phyloP scores from a whole-genome alignment of 2,113 vertebrate genomes.

The Poeciliopsis occidentalis region DNA sequence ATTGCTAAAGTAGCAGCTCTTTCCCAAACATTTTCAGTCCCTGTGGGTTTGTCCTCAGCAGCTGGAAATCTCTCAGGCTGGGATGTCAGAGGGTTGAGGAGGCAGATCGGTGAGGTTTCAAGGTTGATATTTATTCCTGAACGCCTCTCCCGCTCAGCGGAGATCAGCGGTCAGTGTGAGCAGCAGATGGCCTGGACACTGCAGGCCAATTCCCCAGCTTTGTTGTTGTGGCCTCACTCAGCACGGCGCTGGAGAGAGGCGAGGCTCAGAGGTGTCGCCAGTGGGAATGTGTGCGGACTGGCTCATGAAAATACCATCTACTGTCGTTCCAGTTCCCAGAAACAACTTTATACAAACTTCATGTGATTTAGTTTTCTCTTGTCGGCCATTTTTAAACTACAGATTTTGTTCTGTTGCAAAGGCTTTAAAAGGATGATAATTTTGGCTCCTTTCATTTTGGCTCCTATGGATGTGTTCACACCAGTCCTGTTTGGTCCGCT shows the following conservation, averaged over 20 bases:
- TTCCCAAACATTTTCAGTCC: conserved; percentile 18
- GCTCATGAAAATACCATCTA: conserved; percentile 5
- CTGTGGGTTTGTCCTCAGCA: background rate
- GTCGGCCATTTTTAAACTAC: too few species aligned
- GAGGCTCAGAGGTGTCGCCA: conserved; percentile 40
- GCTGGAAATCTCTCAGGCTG: conserved; percentile 12
- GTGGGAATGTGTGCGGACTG: conserved; percentile 29
- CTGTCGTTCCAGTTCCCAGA: conserved; percentile 6
- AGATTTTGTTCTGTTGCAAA: too few species aligned
- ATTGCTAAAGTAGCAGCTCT: too few species aligned
- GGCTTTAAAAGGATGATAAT: background rate
- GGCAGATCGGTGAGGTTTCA: conserved; percentile 14
- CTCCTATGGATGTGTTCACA: too few species aligned
- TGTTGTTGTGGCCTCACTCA: conserved; percentile 15
- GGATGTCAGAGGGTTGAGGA: background rate
- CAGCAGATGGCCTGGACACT: conserved; percentile 50
- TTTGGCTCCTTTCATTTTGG: too few species aligned
- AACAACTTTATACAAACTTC: too few species aligned
- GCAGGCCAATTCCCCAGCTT: conserved; percentile 19
- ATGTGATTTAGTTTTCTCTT: too few species aligned
- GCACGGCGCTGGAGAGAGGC: conserved; percentile 26
- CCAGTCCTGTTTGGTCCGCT: too few species aligned
- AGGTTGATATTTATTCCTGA: conserved; percentile 26
- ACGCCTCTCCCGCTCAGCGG: conserved; percentile 9
- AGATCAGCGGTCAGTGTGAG: conserved; percentile 47